Evolutionary conservation across 1,140 invertebrate species (phyloP), one percentile per base, ranked within the genome.

Genomic region (Philotrypesis tridentata): DNA sequence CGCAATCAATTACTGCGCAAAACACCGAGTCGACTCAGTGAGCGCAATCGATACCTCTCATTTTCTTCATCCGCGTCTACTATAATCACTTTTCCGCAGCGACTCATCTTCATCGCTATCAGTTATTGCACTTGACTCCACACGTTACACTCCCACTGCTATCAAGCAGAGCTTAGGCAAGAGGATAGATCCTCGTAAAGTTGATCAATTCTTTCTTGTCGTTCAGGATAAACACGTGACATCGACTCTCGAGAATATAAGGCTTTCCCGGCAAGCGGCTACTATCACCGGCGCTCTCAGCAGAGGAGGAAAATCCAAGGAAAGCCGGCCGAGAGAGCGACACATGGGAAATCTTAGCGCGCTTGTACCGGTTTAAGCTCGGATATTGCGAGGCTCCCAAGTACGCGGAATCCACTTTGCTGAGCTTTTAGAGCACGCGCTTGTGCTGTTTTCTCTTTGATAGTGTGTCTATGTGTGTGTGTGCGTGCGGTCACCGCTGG

Each of bases 351-450:
- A 60, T 79, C 77, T 79, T 60, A 29, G 27, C 48, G 67, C 70
- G 27, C 77, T 79, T 73, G 71, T 73, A 73, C 43, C n/a, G 31
- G 40, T 73, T 73, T 79, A 79, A 70, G 43, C 43, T 60, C 43
- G 8, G 67, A 60, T 71, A 71, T 79, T 70, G 67, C 31, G 6
- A n/a, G 25, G 43, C 67, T 68, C 11, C 0, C 43, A 9, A 29
- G 27, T 70, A 23, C 23, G 17, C n/a, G 71, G 27, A 73, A 76
- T 76, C 60, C 23, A 76, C 60, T 79, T 79, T 70, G 43, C 65
- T 48, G 27, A 23, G 43, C 76, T 79, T 68, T 70, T 79, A 79
- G 21, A 79, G 29, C 63, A 65, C 25, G 63, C 9, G 27, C 11
- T 55, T 7, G 48, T 17, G 6, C 48, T 55, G 48, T 55, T 55